phyloP scores from a whole-genome alignment of 2,888 invertebrate species.

The Chymomyza fuscimana region DNA sequence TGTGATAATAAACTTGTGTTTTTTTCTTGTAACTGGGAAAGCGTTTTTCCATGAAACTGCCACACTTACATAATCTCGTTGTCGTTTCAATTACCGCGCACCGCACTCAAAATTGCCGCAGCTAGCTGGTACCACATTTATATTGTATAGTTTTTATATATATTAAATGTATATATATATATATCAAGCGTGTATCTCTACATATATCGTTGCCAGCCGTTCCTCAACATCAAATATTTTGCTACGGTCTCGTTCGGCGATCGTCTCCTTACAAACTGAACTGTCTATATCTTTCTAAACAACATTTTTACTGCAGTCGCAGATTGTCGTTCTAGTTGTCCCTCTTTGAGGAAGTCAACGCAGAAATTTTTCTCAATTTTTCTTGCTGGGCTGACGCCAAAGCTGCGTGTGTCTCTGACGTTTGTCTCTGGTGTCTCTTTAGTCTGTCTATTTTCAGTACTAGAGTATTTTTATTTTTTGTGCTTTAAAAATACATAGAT shows the following conservation, averaged over 20 bases:
- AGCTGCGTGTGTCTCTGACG: constrained; percentile 19
- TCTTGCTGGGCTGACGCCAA: neutral
- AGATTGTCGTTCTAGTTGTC: constrained; percentile 38
- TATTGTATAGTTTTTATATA: constrained; percentile 24
- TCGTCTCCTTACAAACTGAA: constrained; percentile 77
- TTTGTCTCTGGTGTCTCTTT: constrained; percentile 43
- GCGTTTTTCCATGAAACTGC: constrained; percentile 5
- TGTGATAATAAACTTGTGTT: constrained; percentile 41
- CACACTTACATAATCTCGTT: constrained; percentile 60
- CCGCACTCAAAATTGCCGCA: constrained; percentile 66
- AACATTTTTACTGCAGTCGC: constrained; percentile 58
- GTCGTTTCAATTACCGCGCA: constrained; percentile 50
- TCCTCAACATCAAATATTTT: constrained; percentile 62
- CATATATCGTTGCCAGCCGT: constrained; percentile 30
- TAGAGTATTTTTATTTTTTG: constrained; percentile 40
- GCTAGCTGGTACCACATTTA: constrained; percentile 64
- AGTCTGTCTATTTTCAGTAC: constrained; percentile 40
- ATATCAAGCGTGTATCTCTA: constrained; percentile 40
- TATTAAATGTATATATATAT: constrained; percentile 20
- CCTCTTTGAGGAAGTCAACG: constrained; percentile 47
- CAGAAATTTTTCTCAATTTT: constrained; percentile 35
- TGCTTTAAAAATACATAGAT: neutral
- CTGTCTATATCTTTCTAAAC: constrained; percentile 55
- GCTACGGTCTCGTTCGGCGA: constrained; percentile 73
- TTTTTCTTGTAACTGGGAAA: neutral